Evolutionary conservation across 1,140 invertebrate species (phyloP), one percentile per base, ranked within the genome.

Genomic region (Arctopsyche grandis): DNA sequence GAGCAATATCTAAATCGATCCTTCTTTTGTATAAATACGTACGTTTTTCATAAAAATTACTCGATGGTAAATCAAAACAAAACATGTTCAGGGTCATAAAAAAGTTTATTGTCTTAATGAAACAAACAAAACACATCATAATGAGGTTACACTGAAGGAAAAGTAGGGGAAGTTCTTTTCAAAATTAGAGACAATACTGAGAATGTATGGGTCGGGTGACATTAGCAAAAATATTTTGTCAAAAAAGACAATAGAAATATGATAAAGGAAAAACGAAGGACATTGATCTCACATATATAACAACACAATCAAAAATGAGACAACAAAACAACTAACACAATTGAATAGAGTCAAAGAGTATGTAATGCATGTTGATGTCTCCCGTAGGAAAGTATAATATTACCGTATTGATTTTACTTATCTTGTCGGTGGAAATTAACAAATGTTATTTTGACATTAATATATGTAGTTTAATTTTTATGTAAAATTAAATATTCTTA

Each of bases 401-500:
- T 4, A 38, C 29, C 7, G 29, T 7, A 4, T 38, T 38, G 29
- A 38, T 38, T n/a, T n/a, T n/a, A n/a, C n/a, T n/a, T 38, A 38
- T 38, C 29, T 38, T 38, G 29, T 38, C 3, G 7, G 29, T 38
- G 29, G 7, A 38, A 38, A 7, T 38, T 38, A 38, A 38, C 3
- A 38, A 38, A 38, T 38, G 29, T 38, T 38, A 38, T 38, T 38
- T 4, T 38, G n/a, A n/a, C 29, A 38, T 38, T 7, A 38, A 38
- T 38, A 7, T 4, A 38, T 38, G 1, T 38, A 38, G 29, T 38
- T 38, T 38, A 38, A 38, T 38, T 38, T 4, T 1, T 38, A 4
- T 38, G 7, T 38, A 14, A 26, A 66, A 0, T 10, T 66, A 10
- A 26, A 83, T n/a, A n/a, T 86, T 94, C 96, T 94, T 93, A 99